Base-by-base conservation (phyloP, 2,888 invertebrate genomes). In the Hyppa rectilinea region DNA sequence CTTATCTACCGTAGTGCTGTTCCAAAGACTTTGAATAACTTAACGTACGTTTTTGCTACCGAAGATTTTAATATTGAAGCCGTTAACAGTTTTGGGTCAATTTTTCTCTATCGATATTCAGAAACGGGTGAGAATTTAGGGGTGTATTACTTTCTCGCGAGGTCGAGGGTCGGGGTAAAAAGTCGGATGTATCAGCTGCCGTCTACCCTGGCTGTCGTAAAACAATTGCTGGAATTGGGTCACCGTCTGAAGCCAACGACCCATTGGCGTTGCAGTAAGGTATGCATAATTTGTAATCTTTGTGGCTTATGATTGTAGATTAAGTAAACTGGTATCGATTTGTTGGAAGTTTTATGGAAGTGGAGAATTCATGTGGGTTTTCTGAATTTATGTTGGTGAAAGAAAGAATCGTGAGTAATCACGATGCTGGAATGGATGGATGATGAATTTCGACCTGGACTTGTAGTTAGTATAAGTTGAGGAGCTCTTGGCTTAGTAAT, bases 181-280 rank as follows among this genome's bases (percentile, higher is more conserved):
- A 78, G 62, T 71, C 74, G 67, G 75, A 70, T 72, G 62, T 72
- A 62, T 69, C 83, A 84, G 80, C 83, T 82, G 85, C 36, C 47
- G 45, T 62, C 58, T 71, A 75, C 55, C 40, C 53, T 26, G 49
- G 29, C 53, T 56, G 49, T 77, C 63, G 72, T 78, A 73, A 71
- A 76, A 71, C 65, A 52, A 59, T 67, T 69, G 58, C 2, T 20
- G 43, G 71, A 84, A 78, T 78, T 78, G 71, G 78, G 78, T 82
- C 71, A 71, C 53, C 71, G 67, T 65, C 68, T 63, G 69, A 64
- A 80, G 29, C 20, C 58, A 66, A 50, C 53, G 52, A 56, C 34
- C 63, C 55, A 34, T 52, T 56, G 66, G 50, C 26, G 52, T 59
- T 72, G 72, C 71, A 76, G 43, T 62, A n/a, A n/a, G n/a, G n/a